Evolutionary conservation across 2,797 vertebrate genomes (phyloP), one percentile per base, ranked within the genome.

Genomic region (Coendou prehensilis): DNA sequence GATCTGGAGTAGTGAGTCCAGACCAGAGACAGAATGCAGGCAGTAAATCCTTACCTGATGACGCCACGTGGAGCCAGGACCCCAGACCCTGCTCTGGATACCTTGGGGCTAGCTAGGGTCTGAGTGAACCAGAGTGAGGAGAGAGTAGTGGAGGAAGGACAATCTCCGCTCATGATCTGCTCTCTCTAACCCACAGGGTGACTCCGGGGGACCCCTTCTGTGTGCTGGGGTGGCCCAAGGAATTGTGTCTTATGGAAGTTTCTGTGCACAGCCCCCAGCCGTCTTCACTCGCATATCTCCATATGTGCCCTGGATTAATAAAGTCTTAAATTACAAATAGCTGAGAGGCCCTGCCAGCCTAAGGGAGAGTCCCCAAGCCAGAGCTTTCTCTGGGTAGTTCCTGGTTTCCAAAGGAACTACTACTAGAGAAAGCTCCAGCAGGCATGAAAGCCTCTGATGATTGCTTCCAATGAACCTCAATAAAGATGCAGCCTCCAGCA

Each of bases 141-240:
- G 9, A 76, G 18, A 30, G 9, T 50, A 45, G 37, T n/a, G 41
- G n/a, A 15, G 33, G 1, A 15, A 47, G 22, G n/a, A 10, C 28
- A n/a, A n/a, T 41, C 52, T 47, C 4, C 64, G 20, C 30, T 96
- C 73, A 69, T 20, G 8, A 18, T 82, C 37, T 71, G 52, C 83
- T 93, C 85, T 88, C 71, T 91, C 63, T 83, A 56, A 83, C 30
- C 86, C 57, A 81, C 85, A 94, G 93, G 89, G 93, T 7, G 91
- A 97, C 63, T 96, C 95, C 33, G 95, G 95, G 14, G 93, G 86
- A 1, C 93, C 95, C 17, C 80, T 97, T 8, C 10, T 96, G 54
- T 97, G 93, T 88, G 79, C 67, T 47, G 86, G 86, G 8, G 82
- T 97, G 33, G 91, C 97, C 67, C 95, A 93, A 1, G 91, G 89